A percentile compares a stretch with the other conserved stretches of the same genome.
Conservation (phyloP, 1,140 invertebrate species). For the Zaprionus kolodkinae region DNA sequence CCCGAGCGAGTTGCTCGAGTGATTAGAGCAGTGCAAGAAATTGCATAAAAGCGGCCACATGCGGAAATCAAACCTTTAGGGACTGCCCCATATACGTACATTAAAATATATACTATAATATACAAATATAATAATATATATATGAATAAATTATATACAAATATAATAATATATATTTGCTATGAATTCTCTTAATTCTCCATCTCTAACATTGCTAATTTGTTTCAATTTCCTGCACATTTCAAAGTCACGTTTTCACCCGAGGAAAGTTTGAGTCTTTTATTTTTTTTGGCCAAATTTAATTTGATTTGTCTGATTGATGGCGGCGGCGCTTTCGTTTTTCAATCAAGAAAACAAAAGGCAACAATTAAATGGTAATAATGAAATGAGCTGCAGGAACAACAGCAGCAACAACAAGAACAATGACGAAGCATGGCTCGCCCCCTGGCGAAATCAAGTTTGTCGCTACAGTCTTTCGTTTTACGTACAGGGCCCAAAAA, state of each 20-base stretch:
- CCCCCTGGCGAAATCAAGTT: conserved; percentile 63
- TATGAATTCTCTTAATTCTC: no score
- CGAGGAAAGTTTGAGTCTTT: conserved; percentile 63
- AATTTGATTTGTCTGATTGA: conserved; percentile 45
- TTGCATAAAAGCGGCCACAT: conserved; percentile 2
- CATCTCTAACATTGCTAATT: no score
- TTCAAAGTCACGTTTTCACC: conserved; percentile 50
- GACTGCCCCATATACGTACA: no score
- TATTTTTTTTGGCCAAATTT: conserved; percentile 40
- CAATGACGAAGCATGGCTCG: conserved; percentile 22
- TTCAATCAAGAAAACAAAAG: conserved; percentile 34
- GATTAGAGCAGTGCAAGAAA: neutral
- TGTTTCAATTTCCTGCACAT: no score
- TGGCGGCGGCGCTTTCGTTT: conserved; percentile 25
- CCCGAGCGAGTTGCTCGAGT: neutral
- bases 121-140: no score
- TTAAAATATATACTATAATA: no score
- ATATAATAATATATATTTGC: no score
- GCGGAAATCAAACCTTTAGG: neutral
- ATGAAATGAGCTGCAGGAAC: conserved; percentile 5
- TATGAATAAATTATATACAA: no score
- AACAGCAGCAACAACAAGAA: conserved; percentile 23
- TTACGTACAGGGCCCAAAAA: conserved; percentile 37
- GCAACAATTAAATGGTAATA: conserved; percentile 61
- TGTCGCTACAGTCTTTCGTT: conserved; percentile 82